Conservation (phyloP, 1,140 invertebrate genomes). For the Trachymyrmex cornetzi region DNA sequence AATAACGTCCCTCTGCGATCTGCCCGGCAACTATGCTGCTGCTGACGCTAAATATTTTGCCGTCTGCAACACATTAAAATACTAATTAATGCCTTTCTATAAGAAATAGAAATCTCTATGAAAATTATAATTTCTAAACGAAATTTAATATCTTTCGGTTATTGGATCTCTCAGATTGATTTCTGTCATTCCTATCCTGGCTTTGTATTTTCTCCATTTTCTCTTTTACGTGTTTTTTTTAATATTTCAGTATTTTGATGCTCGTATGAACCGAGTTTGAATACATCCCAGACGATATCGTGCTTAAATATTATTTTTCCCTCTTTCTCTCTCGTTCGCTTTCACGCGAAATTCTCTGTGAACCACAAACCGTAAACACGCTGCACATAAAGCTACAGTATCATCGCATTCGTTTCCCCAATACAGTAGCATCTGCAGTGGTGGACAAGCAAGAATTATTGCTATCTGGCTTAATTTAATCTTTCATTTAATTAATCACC, state of each 20-base stretch:
- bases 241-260: neutral
- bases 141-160: neutral
- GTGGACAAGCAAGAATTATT: conserved; percentile 52
- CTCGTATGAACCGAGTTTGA: neutral
- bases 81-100: conserved; percentile 14
- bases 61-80: conserved; percentile 12
- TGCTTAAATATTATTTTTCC: neutral
- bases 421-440: neutral
- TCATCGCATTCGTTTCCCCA: conserved; percentile 47
- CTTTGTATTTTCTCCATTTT: neutral
- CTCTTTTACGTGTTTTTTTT: neutral
- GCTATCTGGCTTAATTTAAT: conserved; percentile 56
- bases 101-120: too few species aligned
- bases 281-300: neutral
- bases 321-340: conserved; percentile 10
- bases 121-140: neutral
- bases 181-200: neutral
- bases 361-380: conserved; percentile 63
- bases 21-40: neutral
- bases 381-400: conserved; percentile 37
- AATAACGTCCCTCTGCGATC: conserved; percentile 55
- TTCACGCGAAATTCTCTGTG: conserved; percentile 34
- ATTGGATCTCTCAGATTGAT: too few species aligned
- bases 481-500: conserved; percentile 61
- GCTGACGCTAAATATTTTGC: conserved; percentile 45